Base-by-base conservation (phyloP, 2,888 invertebrate species). In the Chironomus tentans region DNA sequence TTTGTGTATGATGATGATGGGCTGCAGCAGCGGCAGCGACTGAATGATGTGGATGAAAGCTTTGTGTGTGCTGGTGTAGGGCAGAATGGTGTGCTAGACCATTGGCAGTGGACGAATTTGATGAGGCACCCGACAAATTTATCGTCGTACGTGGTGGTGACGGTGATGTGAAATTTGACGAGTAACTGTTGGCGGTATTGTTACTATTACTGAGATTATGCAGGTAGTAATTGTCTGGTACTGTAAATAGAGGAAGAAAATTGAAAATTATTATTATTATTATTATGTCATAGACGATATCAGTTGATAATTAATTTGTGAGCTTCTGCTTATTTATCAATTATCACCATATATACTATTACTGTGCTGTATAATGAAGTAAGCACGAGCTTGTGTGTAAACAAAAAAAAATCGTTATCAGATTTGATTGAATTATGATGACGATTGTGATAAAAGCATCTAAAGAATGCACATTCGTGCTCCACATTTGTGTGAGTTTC, bases 181-280 rank as follows among this genome's bases (percentile, higher is more conserved):
- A 76, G 74, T 80, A 80, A 62, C 78, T 78, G 62, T 78, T 78
- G 77, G 76, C 79, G 80, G 71, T 80, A 78, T 46, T 79, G 77
- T 77, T 79, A 77, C 79, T 80, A 76, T 80, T 79, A 78, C 81
- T 80, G 65, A 65, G 65, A 65, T 24, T 65, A 77, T 82, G 81
- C 77, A 82, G 79, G 78, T 84, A 84, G 79, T 84, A 89, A 81
- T 87, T 88, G 81, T 89, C 90, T 79, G 89, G 86, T 82, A 89
- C 90, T 90, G 86, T 3, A 82, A 81, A 12, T 56, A 68, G 21
- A 47, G 21, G 21, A 10, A 68, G 1, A 69, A 13, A 68, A 74
- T 22, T n/a, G 12, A 47, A 21, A 47, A 69, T n/a, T 70, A 48
- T n/a, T n/a, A 47, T 46, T 47, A 48, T 4, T 3, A 47, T 4